Evolutionary conservation across 2,888 invertebrate species (phyloP).

Genomic region (Amblyteles armatorius): DNA sequence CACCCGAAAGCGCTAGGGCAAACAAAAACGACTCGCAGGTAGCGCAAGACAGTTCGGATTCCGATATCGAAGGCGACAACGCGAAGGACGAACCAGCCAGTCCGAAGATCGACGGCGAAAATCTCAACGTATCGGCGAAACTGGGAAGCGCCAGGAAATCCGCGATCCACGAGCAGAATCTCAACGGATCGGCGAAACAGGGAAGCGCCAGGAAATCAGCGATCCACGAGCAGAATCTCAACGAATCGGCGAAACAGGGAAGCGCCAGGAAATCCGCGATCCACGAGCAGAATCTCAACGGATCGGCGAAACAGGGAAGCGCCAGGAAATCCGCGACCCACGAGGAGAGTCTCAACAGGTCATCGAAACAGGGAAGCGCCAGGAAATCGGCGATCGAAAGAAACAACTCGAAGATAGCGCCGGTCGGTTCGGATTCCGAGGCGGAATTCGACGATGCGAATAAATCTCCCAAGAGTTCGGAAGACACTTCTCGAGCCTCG

Average conservation of each 20-base stretch:
- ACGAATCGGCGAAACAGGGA: conserved; percentile 19
- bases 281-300: conserved; percentile 9
- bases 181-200: conserved; percentile 10
- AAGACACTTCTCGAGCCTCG: conserved; percentile 2
- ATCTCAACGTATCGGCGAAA: conserved; percentile 7
- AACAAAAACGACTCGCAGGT: neutral
- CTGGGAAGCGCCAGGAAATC: conserved; percentile 18
- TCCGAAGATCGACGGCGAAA: neutral
- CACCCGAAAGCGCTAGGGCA: too few relatives aligned
- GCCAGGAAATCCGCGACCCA: conserved; percentile 26
- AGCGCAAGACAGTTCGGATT: neutral
- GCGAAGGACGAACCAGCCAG: neutral
- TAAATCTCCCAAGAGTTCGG: neutral
- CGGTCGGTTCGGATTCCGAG: neutral
- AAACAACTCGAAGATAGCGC: conserved; percentile 16
- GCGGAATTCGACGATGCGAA: neutral
- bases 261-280: conserved; percentile 18
- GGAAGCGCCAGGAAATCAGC: conserved; percentile 15
- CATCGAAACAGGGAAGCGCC: neutral
- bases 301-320: conserved; percentile 8
- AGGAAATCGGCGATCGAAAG: conserved; percentile 33
- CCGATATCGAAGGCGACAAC: neutral
- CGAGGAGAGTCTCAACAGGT: neutral
- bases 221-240: conserved; percentile 12
- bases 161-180: neutral